Evolutionary conservation across 2,113 vertebrate genomes (phyloP).

Genomic region (Tenebrosternarchus preto): DNA sequence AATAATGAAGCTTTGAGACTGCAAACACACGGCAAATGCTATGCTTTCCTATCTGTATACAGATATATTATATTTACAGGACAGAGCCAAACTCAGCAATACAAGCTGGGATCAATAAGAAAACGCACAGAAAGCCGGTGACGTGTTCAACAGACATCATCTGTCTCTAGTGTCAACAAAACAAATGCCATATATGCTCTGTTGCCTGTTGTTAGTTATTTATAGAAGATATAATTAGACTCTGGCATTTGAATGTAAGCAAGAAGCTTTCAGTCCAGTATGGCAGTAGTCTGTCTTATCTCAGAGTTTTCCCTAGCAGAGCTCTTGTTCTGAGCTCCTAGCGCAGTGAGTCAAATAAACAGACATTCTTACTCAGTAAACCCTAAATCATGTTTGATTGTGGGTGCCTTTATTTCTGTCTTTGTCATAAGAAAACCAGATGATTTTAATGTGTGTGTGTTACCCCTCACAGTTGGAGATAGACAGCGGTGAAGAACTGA

Average conservation of each 20-base stretch:
- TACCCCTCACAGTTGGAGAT: constrained; percentile 85
- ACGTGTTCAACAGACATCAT: not conserved
- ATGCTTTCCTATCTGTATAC: not conserved
- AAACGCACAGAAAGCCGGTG: not conserved
- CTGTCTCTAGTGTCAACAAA: not conserved
- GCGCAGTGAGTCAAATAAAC: no score
- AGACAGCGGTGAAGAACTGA: constrained; percentile 88
- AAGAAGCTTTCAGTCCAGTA: no score
- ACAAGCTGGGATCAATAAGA: not conserved
- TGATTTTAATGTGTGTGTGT: not conserved
- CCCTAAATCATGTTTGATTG: no score
- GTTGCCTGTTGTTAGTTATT: not conserved
- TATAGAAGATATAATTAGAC: not conserved
- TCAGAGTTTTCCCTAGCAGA: no score
- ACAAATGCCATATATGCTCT: not conserved
- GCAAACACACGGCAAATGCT: not conserved
- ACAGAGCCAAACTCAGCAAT: not conserved
- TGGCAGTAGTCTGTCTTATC: no score
- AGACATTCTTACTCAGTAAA: no score
- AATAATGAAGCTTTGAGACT: not conserved
- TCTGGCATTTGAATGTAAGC: no score
- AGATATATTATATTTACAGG: not conserved
- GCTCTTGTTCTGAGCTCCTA: no score
- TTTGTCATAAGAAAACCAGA: not conserved
- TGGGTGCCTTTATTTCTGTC: no score